These are phyloP conservation scores for Oostethus manadensis DNA, from an alignment of 2,113 vertebrate genomes.

Conservation along the genomic window DNA sequence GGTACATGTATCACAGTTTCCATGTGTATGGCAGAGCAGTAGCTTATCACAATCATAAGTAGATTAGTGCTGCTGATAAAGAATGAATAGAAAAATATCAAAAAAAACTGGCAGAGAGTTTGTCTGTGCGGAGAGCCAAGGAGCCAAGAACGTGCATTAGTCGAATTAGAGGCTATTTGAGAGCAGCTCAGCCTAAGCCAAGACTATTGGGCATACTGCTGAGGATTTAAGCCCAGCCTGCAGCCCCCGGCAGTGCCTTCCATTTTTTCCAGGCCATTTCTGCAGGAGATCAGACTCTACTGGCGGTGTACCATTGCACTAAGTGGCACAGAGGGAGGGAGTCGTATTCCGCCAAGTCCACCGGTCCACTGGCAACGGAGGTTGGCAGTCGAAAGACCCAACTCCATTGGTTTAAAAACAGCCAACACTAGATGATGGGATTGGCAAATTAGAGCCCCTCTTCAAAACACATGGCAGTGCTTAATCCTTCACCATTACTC, in stretches of 20 bases:
- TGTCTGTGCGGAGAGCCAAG: conserved; percentile 15
- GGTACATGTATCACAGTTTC: background rate
- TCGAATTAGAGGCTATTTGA: conserved; percentile 57
- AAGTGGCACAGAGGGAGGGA: conserved; percentile 61
- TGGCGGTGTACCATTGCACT: conserved; percentile 46
- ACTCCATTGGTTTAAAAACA: conserved; percentile 59
- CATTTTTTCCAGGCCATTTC: conserved; percentile 54
- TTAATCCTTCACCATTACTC: conserved; percentile 61
- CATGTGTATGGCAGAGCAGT: conserved; percentile 3
- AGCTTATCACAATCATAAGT: conserved; percentile 25
- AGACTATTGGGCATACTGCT: conserved; percentile 48
- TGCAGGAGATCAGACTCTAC: conserved; percentile 60
- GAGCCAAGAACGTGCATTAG: conserved; percentile 49
- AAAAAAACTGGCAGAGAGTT: conserved; percentile 24
- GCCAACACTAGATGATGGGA: conserved; percentile 63
- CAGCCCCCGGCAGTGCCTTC: conserved; percentile 35
- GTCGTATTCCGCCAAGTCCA: conserved; percentile 51
- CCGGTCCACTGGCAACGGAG: conserved; percentile 62
- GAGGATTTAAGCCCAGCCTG: conserved; percentile 50
- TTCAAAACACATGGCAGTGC: conserved; percentile 65
- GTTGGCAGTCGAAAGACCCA: conserved; percentile 60
- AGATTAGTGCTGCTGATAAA: conserved; percentile 28
- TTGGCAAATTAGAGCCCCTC: conserved; percentile 55
- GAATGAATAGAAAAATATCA: conserved; percentile 29
- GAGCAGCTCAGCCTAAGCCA: conserved; percentile 52